phyloP scores from a whole-genome alignment of 2,113 vertebrate species.

The Ciconia stormi region DNA sequence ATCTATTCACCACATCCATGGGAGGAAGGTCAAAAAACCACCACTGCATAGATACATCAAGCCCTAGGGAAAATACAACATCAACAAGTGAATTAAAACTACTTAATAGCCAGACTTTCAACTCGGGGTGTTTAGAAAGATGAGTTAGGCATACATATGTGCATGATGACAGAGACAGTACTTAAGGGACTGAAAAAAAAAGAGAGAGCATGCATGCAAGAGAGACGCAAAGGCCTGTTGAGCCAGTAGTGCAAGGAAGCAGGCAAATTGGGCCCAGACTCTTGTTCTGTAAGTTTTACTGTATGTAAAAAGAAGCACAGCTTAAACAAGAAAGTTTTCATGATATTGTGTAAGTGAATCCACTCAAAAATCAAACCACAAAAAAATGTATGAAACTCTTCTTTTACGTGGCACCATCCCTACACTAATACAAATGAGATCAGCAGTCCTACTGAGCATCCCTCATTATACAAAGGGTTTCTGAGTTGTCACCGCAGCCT shows the following conservation, averaged over 20 bases:
- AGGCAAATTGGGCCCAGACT: not conserved
- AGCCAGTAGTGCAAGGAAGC: not conserved
- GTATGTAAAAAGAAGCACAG: not conserved
- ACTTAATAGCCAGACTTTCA: not conserved
- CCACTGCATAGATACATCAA: not conserved
- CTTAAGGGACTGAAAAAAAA: not conserved
- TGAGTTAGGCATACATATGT: not conserved
- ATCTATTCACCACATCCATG: not conserved
- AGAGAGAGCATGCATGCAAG: not conserved
- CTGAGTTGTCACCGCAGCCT: not conserved
- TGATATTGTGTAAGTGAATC: not conserved
- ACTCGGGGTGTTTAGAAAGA: not conserved
- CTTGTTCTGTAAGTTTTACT: not conserved
- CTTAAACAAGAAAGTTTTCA: not conserved
- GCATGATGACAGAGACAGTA: not conserved
- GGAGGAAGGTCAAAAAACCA: not conserved
- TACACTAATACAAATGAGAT: not conserved
- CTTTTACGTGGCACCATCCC: not conserved
- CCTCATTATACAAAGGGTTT: not conserved
- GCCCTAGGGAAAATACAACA: not conserved
- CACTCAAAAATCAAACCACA: not conserved
- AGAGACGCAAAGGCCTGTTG: not conserved
- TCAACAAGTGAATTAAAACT: not conserved
- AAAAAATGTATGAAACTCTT: not conserved
- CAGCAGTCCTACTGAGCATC: not conserved